phyloP scores from a whole-genome alignment of 1,140 invertebrate species.

The Philopotamus ludificatus region DNA sequence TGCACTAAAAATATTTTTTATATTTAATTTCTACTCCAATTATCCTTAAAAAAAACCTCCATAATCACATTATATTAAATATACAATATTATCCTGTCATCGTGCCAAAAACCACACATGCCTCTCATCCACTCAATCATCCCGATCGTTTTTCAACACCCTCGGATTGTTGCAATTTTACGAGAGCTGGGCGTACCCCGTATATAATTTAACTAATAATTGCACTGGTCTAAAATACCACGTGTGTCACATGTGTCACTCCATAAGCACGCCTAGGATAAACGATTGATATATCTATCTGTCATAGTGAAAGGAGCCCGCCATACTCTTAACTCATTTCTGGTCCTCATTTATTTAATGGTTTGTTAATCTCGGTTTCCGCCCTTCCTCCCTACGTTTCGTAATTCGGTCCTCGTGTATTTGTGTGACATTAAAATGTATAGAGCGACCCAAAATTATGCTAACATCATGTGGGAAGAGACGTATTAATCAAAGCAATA shows the following conservation, averaged over 20 bases:
- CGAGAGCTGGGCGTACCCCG: too few relatives aligned
- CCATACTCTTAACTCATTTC: constrained; percentile 9
- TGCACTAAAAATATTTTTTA: too few relatives aligned
- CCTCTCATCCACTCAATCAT: too few relatives aligned
- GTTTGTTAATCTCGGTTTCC: constrained; percentile 41
- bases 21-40: too few relatives aligned
- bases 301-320: neutral
- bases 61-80: too few relatives aligned
- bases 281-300: constrained; percentile 16
- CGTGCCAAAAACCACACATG: too few relatives aligned
- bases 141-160: too few relatives aligned
- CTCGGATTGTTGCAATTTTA: too few relatives aligned
- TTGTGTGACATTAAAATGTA: neutral
- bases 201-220: neutral
- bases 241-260: constrained; percentile 13
- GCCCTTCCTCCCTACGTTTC: constrained; percentile 16
- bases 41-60: too few relatives aligned
- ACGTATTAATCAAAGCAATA: neutral
- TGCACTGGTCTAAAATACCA: neutral
- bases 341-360: constrained; percentile 38
- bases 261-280: constrained; percentile 9
- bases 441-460: constrained; percentile 5
- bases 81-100: too few relatives aligned
- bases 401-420: neutral
- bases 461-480: neutral